Evolutionary conservation across 2,888 invertebrate species (phyloP).

Genomic region (Drosophila prostipennis): DNA sequence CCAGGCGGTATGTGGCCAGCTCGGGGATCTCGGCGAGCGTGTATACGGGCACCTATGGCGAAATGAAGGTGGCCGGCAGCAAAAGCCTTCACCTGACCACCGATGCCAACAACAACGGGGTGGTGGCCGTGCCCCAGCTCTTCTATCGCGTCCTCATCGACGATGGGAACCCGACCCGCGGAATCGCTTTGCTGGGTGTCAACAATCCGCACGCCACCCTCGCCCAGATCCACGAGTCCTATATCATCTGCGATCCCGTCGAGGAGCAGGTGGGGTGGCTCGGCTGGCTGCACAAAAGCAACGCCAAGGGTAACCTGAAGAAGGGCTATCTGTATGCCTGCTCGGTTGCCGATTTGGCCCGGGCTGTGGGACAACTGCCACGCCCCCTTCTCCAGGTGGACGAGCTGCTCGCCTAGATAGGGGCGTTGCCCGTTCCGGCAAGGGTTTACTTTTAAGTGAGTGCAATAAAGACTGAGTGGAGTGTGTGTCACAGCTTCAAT

Average conservation of each 20-base stretch:
- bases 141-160: constrained; percentile 86
- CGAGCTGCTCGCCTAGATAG: constrained; percentile 51
- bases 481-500: neutral
- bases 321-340: constrained; percentile 80
- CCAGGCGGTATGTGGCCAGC: constrained; percentile 84
- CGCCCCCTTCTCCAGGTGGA: constrained; percentile 53
- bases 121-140: constrained; percentile 85
- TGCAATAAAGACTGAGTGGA: constrained; percentile 41
- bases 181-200: constrained; percentile 85
- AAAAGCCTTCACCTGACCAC: constrained; percentile 80
- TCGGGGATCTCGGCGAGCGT: constrained; percentile 82
- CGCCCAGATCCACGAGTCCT: constrained; percentile 63
- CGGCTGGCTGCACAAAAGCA: constrained; percentile 60
- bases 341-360: constrained; percentile 67
- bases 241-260: constrained; percentile 75
- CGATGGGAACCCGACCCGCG: constrained; percentile 73
- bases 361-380: constrained; percentile 67
- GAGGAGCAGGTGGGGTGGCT: constrained; percentile 67
- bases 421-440: neutral
- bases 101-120: constrained; percentile 75
- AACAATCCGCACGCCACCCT: constrained; percentile 82
- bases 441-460: constrained; percentile 10
- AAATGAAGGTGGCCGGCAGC: constrained; percentile 83
- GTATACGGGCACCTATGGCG: constrained; percentile 86
- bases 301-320: constrained; percentile 58